Percentiles rank a stretch among this genome's conserved stretches.
Conservation (phyloP, 2,797 vertebrate species). For the Tangara arthus region DNA sequence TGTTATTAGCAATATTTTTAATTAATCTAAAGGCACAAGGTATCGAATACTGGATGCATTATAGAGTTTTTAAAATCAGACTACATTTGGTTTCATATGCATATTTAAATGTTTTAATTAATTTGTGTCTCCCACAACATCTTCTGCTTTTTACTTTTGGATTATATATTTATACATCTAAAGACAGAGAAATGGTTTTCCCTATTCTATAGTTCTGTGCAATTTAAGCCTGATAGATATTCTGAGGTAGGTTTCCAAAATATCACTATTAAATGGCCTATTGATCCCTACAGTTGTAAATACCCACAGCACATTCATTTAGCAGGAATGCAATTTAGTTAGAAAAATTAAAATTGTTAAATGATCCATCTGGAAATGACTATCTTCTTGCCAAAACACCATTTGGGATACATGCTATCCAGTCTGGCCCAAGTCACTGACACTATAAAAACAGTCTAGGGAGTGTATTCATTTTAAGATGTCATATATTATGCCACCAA, state of each 20-base stretch:
- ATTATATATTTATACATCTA: not conserved
- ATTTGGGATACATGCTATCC: conserved; percentile 29
- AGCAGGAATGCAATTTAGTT: not conserved
- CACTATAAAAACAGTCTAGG: not conserved
- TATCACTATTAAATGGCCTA: not conserved
- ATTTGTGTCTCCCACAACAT: not conserved
- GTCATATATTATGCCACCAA: conserved; percentile 30
- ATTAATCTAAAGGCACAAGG: not conserved
- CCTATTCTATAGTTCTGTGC: not conserved
- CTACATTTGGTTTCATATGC: not conserved
- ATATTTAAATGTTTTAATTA: not conserved
- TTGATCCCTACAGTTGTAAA: conserved; percentile 14
- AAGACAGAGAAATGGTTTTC: not conserved
- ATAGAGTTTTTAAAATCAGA: not conserved
- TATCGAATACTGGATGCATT: not conserved
- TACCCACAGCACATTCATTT: not conserved
- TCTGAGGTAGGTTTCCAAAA: not conserved
- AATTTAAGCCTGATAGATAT: not conserved
- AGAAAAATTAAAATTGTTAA: conserved; percentile 23
- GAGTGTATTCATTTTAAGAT: conserved; percentile 23
- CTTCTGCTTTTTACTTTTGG: not conserved
- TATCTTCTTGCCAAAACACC: conserved; percentile 14
- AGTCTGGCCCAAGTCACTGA: conserved; percentile 11
- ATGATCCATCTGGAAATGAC: conserved; percentile 35
- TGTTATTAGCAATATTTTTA: not conserved